Evolutionary conservation across 2,797 vertebrate species (phyloP).

Genomic region (Ceryle rudis): DNA sequence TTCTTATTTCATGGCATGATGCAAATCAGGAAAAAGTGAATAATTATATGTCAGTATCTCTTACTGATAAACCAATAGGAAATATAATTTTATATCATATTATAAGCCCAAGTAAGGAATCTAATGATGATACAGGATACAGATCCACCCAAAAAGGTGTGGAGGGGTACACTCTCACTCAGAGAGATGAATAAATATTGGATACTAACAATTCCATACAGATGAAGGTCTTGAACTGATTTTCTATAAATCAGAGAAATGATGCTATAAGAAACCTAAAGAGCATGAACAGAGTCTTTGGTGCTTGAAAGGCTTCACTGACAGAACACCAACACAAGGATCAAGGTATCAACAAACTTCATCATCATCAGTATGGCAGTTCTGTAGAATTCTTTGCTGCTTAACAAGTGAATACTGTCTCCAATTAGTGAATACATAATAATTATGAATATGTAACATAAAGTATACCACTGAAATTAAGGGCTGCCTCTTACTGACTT

Average conservation of each 20-base stretch:
- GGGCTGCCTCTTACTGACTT: neutral
- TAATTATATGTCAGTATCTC: neutral
- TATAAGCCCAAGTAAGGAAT: neutral
- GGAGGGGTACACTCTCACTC: neutral
- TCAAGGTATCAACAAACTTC: neutral
- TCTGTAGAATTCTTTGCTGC: neutral
- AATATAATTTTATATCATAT: neutral
- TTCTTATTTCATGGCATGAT: neutral
- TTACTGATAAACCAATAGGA: neutral
- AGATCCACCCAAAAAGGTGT: neutral
- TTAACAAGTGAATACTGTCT: neutral
- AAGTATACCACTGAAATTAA: neutral
- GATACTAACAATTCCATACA: neutral
- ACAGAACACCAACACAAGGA: neutral
- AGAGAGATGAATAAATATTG: neutral
- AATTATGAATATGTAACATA: neutral
- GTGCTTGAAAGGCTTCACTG: neutral
- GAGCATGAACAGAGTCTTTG: neutral
- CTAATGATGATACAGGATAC: neutral
- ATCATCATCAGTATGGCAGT: neutral
- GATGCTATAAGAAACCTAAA: neutral
- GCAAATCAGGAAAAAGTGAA: neutral
- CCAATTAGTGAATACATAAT: neutral
- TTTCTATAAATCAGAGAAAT: slow-evolving; percentile 11
- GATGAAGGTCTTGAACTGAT: neutral